Conservation (phyloP, 1,140 invertebrate species). For the Diabrotica undecimpunctata region DNA sequence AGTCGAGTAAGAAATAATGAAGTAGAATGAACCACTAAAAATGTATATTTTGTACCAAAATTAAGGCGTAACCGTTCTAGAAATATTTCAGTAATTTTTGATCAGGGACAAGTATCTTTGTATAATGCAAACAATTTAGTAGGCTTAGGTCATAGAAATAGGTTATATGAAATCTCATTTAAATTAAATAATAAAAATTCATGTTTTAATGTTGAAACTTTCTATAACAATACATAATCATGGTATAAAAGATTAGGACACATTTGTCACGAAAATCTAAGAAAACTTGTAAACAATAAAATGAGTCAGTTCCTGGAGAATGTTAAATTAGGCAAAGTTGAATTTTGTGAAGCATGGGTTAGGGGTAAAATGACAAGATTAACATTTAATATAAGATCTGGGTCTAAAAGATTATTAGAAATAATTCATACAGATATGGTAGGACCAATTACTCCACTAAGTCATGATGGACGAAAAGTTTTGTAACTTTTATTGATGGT, state of each 20-base stretch:
- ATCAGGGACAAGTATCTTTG: too few species aligned
- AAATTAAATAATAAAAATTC: too few species aligned
- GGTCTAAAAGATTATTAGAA: constrained; percentile 24
- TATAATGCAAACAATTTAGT: too few species aligned
- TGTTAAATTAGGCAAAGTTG: constrained; percentile 15
- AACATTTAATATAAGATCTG: constrained; percentile 31
- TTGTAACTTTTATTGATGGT: constrained; percentile 40
- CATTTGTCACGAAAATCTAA: constrained; percentile 17
- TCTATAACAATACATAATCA: too few species aligned
- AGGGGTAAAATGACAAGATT: constrained; percentile 33
- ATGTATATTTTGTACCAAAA: constrained; percentile 6
- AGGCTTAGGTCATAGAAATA: too few species aligned
- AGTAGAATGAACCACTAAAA: background rate
- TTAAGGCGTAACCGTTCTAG: too few species aligned
- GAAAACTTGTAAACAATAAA: constrained; percentile 15
- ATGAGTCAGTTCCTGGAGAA: background rate
- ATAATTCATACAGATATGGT: background rate
- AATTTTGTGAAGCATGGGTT: constrained; percentile 33
- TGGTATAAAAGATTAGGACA: too few species aligned
- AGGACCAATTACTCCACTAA: constrained; percentile 32
- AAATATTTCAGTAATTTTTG: too few species aligned
- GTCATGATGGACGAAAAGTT: constrained; percentile 40
- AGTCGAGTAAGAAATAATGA: too few species aligned
- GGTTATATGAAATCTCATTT: too few species aligned
- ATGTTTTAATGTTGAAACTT: too few species aligned